Evolutionary conservation across 1,140 invertebrate species (phyloP), one percentile per base, ranked within the genome.

Genomic region (Bradysia coprophila): DNA sequence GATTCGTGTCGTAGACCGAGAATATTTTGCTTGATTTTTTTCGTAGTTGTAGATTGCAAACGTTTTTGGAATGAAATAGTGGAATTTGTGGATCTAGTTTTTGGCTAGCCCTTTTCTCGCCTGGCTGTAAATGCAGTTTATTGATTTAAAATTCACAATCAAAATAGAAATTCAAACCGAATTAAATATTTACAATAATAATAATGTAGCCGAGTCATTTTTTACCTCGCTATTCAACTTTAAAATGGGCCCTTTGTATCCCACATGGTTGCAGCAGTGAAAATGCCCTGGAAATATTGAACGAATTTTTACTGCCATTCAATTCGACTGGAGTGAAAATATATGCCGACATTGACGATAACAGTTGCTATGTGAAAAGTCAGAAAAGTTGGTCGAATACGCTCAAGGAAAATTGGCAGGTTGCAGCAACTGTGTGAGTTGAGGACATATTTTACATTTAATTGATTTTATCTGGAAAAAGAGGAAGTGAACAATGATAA

Each of bases 241-340:
- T 74, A 32, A 75, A 75, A 45, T 78, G 76, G 76, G 78, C 72
- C 8, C 49, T 78, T 5, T 81, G 78, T 47, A 56, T 79, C 31
- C 78, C 78, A 1, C 62, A 70, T 10, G 63, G 66, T 1, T 81
- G 78, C 52, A 62, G 64, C 3, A 61, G 69, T 3, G 49, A 65
- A 15, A 72, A 77, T 45, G 71, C 74, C 1, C 63, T 71, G 46
- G 55, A 58, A 40, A 61, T 73, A 10, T 48, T 78, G 34, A 63
- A 65, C 39, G 62, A 66, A 43, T 66, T 68, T 19, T 50, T 77
- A 31, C 62, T 62, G 4, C 56, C 65, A 31, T 75, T 74, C 44
- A 74, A 76, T 54, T 55, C 66, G 16, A 61, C 62, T 2, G 73
- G 74, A 9, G 51, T 76, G 18, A 65, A 62, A 45, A 63, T 77